Conservation (phyloP, 2,113 vertebrate genomes). For the Octodon degus region DNA sequence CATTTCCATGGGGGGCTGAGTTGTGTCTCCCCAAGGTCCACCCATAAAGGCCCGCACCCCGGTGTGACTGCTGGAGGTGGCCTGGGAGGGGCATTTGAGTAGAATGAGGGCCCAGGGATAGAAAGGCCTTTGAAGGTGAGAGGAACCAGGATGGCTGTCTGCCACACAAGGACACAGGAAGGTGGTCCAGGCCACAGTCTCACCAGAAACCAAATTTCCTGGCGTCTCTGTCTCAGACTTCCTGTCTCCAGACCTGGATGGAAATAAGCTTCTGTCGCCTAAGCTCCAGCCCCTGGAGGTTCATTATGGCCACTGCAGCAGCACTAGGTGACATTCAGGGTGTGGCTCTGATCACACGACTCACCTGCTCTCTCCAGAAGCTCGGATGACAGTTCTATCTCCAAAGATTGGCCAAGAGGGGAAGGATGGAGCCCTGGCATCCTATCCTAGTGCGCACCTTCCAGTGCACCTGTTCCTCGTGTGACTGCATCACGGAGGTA, state of each 20-base stretch:
- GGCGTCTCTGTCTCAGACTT: rapidly evolving
- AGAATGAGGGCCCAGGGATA: rapidly evolving
- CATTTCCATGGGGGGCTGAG: rapidly evolving
- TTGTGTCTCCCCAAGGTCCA: background rate
- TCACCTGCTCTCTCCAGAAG: background rate
- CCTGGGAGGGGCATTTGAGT: rapidly evolving
- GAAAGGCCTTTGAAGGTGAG: background rate
- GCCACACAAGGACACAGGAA: background rate
- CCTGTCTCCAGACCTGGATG: no score
- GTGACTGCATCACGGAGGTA: background rate
- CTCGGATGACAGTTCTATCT: background rate
- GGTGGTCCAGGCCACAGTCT: background rate
- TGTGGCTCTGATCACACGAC: background rate
- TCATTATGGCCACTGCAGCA: background rate
- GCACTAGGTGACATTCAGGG: background rate
- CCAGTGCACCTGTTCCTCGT: background rate
- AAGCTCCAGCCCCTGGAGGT: background rate
- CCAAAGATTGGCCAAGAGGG: background rate
- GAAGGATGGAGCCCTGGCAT: background rate
- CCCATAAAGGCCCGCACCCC: rapidly evolving
- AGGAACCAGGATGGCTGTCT: rapidly evolving
- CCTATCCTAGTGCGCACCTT: background rate
- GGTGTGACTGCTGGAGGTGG: background rate
- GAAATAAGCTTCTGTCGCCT: no score
- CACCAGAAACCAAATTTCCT: background rate